Evolutionary conservation across 2,797 vertebrate species (phyloP).

Genomic region (Sandelia bainsii): DNA sequence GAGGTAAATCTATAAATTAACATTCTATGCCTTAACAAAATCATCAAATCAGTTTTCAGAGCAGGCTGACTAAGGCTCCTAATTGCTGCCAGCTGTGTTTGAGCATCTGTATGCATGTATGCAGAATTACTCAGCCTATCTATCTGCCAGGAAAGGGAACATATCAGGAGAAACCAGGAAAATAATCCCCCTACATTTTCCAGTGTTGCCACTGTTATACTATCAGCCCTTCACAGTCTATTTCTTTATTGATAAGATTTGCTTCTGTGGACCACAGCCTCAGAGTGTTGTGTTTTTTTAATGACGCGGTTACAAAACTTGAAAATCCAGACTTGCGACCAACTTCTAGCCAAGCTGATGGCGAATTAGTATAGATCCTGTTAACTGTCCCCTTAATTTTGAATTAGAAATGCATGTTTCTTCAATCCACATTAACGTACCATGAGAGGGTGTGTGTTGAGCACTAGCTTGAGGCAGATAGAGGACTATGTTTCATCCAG

Average conservation of each 20-base stretch:
- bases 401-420: not conserved
- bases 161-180: slow-evolving; percentile 51
- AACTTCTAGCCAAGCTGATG: not conserved
- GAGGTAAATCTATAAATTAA: not conserved
- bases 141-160: slow-evolving; percentile 38
- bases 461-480: not conserved
- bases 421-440: not conserved
- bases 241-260: no score
- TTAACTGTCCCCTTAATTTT: not conserved
- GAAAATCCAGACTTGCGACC: not conserved
- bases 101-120: slow-evolving; percentile 34
- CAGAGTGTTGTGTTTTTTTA: no score
- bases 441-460: slow-evolving; percentile 2
- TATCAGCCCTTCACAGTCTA: not conserved
- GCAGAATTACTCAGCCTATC: slow-evolving; percentile 37
- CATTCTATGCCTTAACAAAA: slow-evolving; percentile 2
- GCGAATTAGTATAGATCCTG: not conserved
- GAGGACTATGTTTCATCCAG: slow-evolving; percentile 17
- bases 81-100: slow-evolving; percentile 58
- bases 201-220: slow-evolving; percentile 14
- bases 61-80: slow-evolving; percentile 37
- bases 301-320: not conserved
- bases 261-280: no score
- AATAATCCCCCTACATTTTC: slow-evolving; percentile 27
- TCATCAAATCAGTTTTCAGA: slow-evolving; percentile 30